Percentiles rank a stretch among this genome's conserved stretches.
Evolutionary conservation across 30 jellyfish, hydroid and myxozoan species (phyloP).

Genomic region (Phacellophora camtschatica): DNA sequence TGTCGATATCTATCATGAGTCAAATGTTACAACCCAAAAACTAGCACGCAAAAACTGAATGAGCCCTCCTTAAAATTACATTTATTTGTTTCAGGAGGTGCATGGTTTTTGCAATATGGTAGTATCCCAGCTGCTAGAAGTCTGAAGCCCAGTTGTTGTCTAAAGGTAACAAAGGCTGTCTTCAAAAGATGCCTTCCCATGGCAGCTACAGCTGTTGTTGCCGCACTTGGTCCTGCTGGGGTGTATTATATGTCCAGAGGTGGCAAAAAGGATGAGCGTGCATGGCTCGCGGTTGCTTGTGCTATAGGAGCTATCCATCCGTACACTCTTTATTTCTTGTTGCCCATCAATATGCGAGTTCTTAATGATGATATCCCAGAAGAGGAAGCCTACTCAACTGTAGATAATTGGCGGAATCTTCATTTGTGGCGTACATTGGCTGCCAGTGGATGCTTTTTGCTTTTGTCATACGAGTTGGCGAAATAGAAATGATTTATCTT

Average conservation of each 20-base stretch:
- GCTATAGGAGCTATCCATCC: constrained; percentile 37
- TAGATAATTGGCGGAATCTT: constrained; percentile 44
- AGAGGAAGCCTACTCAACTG: constrained; percentile 26
- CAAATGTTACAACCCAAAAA: too few species aligned
- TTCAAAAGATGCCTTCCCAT: constrained; percentile 49
- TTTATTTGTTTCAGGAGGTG: constrained; percentile 16
- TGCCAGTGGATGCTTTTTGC: constrained; percentile 40
- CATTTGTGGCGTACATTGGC: constrained; percentile 52
- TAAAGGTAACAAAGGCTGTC: constrained; percentile 42
- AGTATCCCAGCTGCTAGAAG: constrained; percentile 56
- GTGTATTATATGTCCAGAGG: constrained; percentile 20
- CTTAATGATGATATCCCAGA: constrained; percentile 32
- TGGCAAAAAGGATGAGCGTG: neutral
- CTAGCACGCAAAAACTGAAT: too few species aligned
- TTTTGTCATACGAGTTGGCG: constrained; percentile 35
- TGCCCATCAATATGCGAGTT: constrained; percentile 43
- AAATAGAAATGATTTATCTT: neutral
- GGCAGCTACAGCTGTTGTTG: neutral
- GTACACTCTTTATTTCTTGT: neutral
- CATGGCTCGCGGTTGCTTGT: constrained; percentile 47
- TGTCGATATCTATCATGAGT: too few species aligned
- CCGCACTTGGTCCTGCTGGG: constrained; percentile 34
- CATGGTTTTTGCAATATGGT: constrained; percentile 48
- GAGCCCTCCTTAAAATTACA: neutral
- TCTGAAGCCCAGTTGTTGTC: constrained; percentile 46